These are phyloP conservation scores for Isotomurus palustris DNA, from an alignment of 2,888 invertebrate genomes.

Conservation along the genomic window DNA sequence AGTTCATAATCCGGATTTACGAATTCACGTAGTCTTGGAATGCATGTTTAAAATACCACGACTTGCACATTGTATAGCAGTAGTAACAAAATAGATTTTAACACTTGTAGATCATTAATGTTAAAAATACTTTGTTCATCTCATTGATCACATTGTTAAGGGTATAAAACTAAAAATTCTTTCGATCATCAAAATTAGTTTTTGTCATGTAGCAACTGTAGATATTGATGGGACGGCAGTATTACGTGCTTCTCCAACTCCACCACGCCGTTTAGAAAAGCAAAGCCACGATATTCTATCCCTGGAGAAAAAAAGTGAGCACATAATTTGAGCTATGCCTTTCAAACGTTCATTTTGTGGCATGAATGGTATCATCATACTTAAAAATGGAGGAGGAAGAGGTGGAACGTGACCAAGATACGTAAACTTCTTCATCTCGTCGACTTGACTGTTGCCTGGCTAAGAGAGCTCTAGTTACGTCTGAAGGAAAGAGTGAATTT, in stretches of 20 bases:
- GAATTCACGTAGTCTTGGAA: too few relatives aligned
- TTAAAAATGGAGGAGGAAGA: constrained; percentile 50
- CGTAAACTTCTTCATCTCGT: constrained; percentile 49
- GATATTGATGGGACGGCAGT: constrained; percentile 15
- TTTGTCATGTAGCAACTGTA: constrained; percentile 21
- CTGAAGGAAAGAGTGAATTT: constrained; percentile 67
- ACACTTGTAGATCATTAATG: too few relatives aligned
- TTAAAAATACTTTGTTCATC: too few relatives aligned
- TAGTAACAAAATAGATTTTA: too few relatives aligned
- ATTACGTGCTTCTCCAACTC: background rate
- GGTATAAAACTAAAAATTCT: background rate
- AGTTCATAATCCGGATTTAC: too few relatives aligned
- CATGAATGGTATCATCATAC: too few relatives aligned
- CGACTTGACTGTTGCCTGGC: constrained; percentile 16
- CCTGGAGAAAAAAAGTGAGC: constrained; percentile 12
- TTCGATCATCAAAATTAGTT: background rate
- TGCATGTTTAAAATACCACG: too few relatives aligned
- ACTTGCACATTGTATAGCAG: too few relatives aligned
- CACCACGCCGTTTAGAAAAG: constrained; percentile 18
- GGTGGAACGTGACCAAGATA: constrained; percentile 50
- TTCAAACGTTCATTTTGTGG: background rate
- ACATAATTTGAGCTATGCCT: background rate
- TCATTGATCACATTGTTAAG: background rate
- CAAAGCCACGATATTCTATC: constrained; percentile 25
- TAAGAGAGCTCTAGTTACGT: constrained; percentile 66